Percentiles rank a stretch among this genome's conserved stretches.
These are phyloP conservation scores for Sminthurides bifidus DNA, from an alignment of 1,140 invertebrate species.

Conservation along the genomic window DNA sequence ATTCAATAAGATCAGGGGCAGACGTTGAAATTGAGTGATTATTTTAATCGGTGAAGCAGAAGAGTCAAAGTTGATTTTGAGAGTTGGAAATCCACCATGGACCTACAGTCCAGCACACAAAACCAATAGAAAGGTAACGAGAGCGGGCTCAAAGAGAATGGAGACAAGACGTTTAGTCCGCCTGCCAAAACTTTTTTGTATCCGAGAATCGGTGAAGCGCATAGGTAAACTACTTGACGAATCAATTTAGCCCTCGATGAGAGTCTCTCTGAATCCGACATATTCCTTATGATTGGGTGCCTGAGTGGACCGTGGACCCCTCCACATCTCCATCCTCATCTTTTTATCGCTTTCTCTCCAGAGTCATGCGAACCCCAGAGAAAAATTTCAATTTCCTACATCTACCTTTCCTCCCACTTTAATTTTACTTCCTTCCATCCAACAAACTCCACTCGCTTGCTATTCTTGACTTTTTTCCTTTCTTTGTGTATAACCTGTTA, in stretches of 20 bases:
- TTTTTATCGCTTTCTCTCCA: too few species aligned
- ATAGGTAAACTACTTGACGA: constrained; percentile 25
- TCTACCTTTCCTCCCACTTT: constrained; percentile 2
- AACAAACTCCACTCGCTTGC: too few species aligned
- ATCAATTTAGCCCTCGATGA: constrained; percentile 29
- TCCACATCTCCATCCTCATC: too few species aligned
- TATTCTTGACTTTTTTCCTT: too few species aligned
- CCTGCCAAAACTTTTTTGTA: too few species aligned
- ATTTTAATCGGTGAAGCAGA: constrained; percentile 22
- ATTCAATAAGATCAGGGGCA: constrained; percentile 9
- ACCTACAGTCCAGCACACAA: background rate
- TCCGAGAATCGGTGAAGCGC: constrained; percentile 4
- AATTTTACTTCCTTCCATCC: background rate
- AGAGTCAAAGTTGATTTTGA: constrained; percentile 18
- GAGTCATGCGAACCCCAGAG: too few species aligned
- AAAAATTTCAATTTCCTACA: constrained; percentile 20
- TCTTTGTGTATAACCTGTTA: background rate
- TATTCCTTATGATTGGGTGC: constrained; percentile 24
- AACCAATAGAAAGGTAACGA: background rate
- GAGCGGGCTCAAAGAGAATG: constrained; percentile 2
- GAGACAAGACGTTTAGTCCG: too few species aligned
- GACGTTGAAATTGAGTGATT: constrained; percentile 16
- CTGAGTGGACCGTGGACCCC: constrained; percentile 13
- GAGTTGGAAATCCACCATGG: constrained; percentile 1
- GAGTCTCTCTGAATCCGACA: constrained; percentile 26